phyloP scores from a whole-genome alignment of 1,140 invertebrate species.

The Copidosoma floridanum region DNA sequence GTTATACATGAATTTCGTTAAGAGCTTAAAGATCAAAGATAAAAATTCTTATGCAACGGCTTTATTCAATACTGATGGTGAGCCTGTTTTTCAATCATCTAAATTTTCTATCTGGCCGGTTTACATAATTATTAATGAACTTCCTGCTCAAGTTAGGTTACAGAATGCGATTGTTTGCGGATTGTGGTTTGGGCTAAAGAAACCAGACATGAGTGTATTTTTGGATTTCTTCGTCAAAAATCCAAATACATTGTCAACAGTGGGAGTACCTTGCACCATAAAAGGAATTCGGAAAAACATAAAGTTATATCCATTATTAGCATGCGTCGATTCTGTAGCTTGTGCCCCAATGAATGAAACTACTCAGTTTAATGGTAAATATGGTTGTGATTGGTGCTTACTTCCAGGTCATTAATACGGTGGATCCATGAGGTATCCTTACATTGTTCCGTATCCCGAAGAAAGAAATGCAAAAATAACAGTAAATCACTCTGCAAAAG shows the following conservation, averaged over 20 bases:
- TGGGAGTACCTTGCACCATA: not conserved
- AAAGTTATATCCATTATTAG: not conserved
- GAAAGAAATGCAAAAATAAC: not conserved
- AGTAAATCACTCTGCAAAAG: not conserved
- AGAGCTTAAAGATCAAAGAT: not conserved
- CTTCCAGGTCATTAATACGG: not conserved
- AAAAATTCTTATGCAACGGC: not conserved
- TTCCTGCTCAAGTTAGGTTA: not conserved
- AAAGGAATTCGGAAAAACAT: not conserved
- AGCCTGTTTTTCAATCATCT: not conserved
- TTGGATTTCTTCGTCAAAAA: not conserved
- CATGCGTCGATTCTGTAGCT: not conserved
- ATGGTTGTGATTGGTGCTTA: not conserved
- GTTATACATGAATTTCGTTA: not conserved
- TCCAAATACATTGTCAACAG: not conserved
- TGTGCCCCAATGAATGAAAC: not conserved
- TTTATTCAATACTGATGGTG: not conserved
- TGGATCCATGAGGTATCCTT: not conserved
- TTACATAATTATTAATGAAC: not conserved
- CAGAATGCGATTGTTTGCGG: not conserved
- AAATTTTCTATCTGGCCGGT: not conserved
- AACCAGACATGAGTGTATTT: not conserved
- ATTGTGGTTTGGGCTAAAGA: not conserved
- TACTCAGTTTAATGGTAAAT: not conserved
- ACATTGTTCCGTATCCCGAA: not conserved